phyloP scores from a whole-genome alignment of 1,140 invertebrate species.

The Papilio polyxenes region DNA sequence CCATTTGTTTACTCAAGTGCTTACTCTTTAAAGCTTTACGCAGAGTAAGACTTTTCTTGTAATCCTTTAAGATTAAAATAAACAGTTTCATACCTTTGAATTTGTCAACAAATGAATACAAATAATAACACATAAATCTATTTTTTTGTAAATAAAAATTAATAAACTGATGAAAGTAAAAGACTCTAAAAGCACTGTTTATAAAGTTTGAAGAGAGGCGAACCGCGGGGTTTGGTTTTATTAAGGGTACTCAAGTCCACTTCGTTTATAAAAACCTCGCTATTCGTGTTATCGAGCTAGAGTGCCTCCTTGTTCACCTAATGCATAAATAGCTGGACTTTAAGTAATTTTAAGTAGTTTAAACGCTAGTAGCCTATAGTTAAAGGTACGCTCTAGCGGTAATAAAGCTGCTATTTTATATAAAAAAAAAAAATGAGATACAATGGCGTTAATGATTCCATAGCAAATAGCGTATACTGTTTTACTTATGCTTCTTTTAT shows the following conservation, averaged over 20 bases:
- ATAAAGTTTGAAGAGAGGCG: constrained; percentile 8
- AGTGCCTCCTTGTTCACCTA: neutral
- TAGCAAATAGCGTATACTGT: no score
- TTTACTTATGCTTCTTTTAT: no score
- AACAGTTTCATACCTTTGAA: neutral
- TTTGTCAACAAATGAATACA: neutral
- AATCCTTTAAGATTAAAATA: no score
- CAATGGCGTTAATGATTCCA: no score
- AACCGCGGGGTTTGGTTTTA: constrained; percentile 23
- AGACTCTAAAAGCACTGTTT: neutral
- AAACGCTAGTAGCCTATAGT: neutral
- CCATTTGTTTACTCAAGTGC: no score
- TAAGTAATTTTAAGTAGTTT: constrained; percentile 1
- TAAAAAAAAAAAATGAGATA: no score
- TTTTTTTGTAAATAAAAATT: neutral
- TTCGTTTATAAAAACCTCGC: constrained; percentile 15
- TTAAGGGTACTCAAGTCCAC: neutral
- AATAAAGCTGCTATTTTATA: no score
- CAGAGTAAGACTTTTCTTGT: no score
- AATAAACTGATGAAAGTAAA: neutral
- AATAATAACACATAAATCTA: neutral
- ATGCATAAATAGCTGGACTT: neutral
- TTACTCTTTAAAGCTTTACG: no score
- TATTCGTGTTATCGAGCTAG: constrained; percentile 8
- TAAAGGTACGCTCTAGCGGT: no score